These are phyloP conservation scores for Liodrosophila aerea DNA, from an alignment of 2,888 invertebrate genomes.

Conservation along the genomic window DNA sequence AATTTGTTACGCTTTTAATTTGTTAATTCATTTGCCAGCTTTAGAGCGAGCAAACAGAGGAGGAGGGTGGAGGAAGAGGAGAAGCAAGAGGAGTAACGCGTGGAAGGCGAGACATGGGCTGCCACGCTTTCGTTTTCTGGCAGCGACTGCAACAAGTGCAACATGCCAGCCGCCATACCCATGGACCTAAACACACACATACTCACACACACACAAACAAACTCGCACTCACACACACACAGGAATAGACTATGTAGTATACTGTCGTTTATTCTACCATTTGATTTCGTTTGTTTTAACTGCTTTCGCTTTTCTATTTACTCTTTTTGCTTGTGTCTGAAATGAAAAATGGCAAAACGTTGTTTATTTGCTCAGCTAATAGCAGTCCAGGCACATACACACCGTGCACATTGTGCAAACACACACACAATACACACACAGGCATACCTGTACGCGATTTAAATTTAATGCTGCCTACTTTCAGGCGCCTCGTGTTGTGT, in stretches of 20 bases:
- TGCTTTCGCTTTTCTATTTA: conserved; percentile 65
- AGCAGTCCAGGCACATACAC: conserved; percentile 26
- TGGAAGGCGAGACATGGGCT: conserved; percentile 4
- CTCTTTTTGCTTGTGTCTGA: conserved; percentile 21
- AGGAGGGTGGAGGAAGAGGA: neutral
- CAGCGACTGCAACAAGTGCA: conserved; percentile 50
- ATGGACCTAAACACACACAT: neutral
- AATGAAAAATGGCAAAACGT: conserved; percentile 65
- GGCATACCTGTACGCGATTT: conserved; percentile 26
- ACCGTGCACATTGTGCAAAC: neutral
- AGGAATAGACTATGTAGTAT: neutral
- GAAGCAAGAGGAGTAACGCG: neutral
- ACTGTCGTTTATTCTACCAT: conserved; percentile 40
- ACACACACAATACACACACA: neutral
- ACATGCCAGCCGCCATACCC: conserved; percentile 49
- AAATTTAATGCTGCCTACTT: conserved; percentile 39
- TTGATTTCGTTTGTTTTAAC: conserved; percentile 69
- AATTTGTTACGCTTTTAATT: conserved; percentile 73
- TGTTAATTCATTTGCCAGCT: conserved; percentile 71
- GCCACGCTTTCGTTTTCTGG: conserved; percentile 30
- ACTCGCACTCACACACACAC: neutral
- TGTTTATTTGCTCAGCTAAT: conserved; percentile 64
- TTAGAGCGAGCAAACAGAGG: conserved; percentile 1
- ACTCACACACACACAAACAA: conserved; percentile 6
- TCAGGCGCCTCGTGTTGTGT: too few relatives aligned